Percentiles rank a stretch among this genome's conserved stretches.
These are phyloP conservation scores for Noctua pronuba DNA, from an alignment of 2,888 invertebrate species.

Conservation along the genomic window DNA sequence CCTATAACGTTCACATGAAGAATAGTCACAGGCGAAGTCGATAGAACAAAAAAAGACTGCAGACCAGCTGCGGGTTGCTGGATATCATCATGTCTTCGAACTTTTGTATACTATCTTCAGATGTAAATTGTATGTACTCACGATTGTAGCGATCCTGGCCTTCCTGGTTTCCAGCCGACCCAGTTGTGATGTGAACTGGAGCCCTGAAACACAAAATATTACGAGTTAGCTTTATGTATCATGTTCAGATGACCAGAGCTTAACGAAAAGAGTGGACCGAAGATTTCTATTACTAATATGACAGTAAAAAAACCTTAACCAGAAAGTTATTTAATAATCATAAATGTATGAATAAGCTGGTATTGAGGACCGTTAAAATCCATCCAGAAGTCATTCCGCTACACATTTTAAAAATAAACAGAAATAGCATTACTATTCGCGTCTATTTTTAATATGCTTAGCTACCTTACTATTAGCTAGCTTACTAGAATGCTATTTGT, in stretches of 20 bases:
- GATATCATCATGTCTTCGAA: no score
- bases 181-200: conserved; percentile 95
- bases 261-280: neutral
- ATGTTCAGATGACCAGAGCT: neutral
- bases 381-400: neutral
- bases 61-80: no score
- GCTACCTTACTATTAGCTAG: neutral
- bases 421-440: neutral
- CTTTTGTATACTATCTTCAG: no score
- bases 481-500: neutral
- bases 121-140: conserved; percentile 71
- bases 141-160: conserved; percentile 93
- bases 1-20: no score
- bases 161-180: conserved; percentile 88
- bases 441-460: neutral
- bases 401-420: neutral
- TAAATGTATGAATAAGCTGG: conserved; percentile 8
- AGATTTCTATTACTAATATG: neutral
- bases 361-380: neutral
- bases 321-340: conserved; percentile 13
- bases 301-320: neutral
- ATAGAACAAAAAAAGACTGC: no score
- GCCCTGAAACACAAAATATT: conserved; percentile 90
- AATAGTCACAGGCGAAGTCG: no score
- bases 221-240: no score